These are phyloP conservation scores for Micromesistius poutassou DNA, from an alignment of 2,797 vertebrate genomes.

Conservation along the genomic window DNA sequence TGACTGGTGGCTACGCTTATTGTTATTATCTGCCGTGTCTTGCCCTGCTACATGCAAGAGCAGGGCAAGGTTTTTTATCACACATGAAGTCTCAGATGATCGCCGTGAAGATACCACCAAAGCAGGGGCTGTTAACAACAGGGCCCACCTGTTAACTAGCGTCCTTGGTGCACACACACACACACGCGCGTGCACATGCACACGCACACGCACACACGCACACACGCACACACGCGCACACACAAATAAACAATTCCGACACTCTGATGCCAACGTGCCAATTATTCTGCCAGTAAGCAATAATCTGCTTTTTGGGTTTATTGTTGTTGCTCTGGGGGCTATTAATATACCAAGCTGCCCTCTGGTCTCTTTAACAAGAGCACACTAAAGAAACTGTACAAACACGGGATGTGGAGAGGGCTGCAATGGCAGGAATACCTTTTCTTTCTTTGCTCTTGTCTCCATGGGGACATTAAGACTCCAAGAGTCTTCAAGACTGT, in stretches of 20 bases:
- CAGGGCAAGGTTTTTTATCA: background rate
- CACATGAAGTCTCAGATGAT: background rate
- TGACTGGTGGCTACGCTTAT: slow-evolving; percentile 39
- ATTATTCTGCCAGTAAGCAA: background rate
- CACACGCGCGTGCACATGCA: background rate
- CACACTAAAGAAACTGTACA: slow-evolving; percentile 10
- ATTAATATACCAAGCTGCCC: background rate
- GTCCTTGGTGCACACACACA: background rate
- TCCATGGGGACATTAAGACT: slow-evolving; percentile 56
- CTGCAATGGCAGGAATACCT: slow-evolving; percentile 44
- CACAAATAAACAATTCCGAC: background rate
- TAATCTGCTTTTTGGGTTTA: background rate
- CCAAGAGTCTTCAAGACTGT: slow-evolving; percentile 13
- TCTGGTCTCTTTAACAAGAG: background rate
- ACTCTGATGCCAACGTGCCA: background rate
- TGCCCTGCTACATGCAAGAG: slow-evolving; percentile 37
- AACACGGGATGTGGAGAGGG: background rate
- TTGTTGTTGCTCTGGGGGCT: background rate
- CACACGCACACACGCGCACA: background rate
- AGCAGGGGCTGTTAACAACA: background rate
- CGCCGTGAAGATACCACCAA: background rate
- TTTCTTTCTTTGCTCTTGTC: slow-evolving; percentile 61
- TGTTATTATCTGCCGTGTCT: slow-evolving; percentile 41
- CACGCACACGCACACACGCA: background rate
- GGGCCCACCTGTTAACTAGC: background rate